Conservation (phyloP, 1,140 invertebrate genomes). For the Sarcophaga peregrina region DNA sequence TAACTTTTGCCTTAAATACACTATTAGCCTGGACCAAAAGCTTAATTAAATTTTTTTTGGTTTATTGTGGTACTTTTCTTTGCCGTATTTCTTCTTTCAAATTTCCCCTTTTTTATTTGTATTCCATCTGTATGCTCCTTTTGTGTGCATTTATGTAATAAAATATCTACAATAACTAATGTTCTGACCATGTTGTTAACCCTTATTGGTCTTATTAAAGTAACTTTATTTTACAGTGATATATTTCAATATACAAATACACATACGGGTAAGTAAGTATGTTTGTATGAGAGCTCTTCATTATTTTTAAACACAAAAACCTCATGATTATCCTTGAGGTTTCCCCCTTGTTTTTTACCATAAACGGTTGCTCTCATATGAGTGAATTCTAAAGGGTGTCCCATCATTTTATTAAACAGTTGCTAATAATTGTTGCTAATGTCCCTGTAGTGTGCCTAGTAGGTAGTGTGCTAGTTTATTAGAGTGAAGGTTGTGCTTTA, state of each 20-base stretch:
- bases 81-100: no score
- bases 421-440: no score
- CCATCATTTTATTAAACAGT: no score
- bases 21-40: no score
- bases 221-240: conserved; percentile 12
- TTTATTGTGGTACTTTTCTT: no score
- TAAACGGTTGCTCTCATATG: no score
- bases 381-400: no score
- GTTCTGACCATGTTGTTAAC: conserved; percentile 33
- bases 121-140: neutral
- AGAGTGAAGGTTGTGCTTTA: no score
- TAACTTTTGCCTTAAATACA: no score
- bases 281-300: neutral
- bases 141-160: neutral
- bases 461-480: no score
- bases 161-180: conserved; percentile 31
- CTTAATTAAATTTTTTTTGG: no score
- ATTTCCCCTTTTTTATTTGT: neutral
- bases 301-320: neutral
- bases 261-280: neutral
- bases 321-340: conserved; percentile 31
- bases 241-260: neutral
- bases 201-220: conserved; percentile 35
- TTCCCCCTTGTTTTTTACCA: neutral
- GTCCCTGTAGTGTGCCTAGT: no score